Percentiles rank a stretch among this genome's conserved stretches.
Evolutionary conservation across 2,888 invertebrate genomes (phyloP).

Genomic region (Sisyra nigra): DNA sequence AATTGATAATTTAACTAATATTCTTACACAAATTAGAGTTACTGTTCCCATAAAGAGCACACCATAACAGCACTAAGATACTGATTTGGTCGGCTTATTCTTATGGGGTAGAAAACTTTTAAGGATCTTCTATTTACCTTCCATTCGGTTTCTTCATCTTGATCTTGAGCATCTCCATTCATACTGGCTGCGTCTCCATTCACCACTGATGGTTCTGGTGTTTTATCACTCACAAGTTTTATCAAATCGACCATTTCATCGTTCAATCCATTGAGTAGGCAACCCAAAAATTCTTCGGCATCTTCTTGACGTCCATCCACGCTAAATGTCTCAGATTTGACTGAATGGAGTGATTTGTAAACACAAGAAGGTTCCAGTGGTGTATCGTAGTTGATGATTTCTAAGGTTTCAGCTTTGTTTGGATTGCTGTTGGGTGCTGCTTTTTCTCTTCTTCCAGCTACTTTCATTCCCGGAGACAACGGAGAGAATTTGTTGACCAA

Average conservation of each 20-base stretch:
- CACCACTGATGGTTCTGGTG: conserved; percentile 14
- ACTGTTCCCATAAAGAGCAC: conserved; percentile 10
- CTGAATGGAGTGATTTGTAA: conserved; percentile 65
- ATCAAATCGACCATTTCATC: conserved; percentile 85
- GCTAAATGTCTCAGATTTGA: conserved; percentile 48
- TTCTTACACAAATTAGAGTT: conserved; percentile 9
- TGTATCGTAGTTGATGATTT: conserved; percentile 45
- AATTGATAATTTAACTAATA: conserved; percentile 1
- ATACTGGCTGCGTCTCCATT: conserved; percentile 13
- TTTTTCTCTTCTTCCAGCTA: conserved; percentile 26
- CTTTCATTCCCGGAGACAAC: conserved; percentile 37
- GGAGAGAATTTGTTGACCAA: conserved; percentile 65
- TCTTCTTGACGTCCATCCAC: conserved; percentile 91
- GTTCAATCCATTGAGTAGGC: conserved; percentile 82
- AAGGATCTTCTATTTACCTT: conserved; percentile 30
- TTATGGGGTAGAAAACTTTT: conserved; percentile 7
- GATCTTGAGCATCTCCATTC: conserved; percentile 28
- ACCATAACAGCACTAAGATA: conserved; percentile 7
- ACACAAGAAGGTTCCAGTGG: conserved; percentile 83
- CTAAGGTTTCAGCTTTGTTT: conserved; percentile 17
- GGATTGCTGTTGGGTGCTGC: conserved; percentile 23
- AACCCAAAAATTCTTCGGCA: conserved; percentile 92
- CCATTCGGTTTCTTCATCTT: conserved; percentile 48
- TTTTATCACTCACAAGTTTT: conserved; percentile 27
- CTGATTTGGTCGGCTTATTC: conserved; percentile 9